These are phyloP conservation scores for Tenthredo scrophulariae DNA, from an alignment of 2,888 invertebrate species.

Conservation along the genomic window DNA sequence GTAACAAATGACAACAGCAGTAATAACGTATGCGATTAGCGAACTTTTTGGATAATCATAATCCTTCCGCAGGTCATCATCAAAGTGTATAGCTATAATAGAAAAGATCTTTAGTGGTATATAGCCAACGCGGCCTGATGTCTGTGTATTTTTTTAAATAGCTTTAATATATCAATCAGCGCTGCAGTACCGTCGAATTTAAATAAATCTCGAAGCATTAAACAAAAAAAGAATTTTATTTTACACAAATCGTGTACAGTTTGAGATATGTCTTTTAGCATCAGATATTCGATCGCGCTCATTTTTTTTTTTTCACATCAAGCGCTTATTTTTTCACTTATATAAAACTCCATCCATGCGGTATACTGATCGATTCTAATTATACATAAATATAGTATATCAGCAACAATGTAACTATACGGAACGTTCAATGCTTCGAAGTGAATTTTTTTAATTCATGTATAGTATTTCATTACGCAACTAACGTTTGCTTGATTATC, in stretches of 20 bases:
- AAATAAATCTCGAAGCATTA: not conserved
- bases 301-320: too few species aligned
- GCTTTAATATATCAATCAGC: not conserved
- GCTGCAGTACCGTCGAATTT: not conserved
- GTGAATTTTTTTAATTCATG: not conserved
- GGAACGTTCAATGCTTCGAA: not conserved
- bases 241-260: not conserved
- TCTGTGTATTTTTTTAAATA: constrained; percentile 13
- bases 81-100: not conserved
- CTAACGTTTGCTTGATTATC: not conserved
- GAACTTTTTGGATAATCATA: not conserved
- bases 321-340: not conserved
- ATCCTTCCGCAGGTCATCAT: not conserved
- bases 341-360: not conserved
- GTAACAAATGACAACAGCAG: not conserved
- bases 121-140: not conserved
- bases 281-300: not conserved
- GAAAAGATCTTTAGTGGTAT: not conserved
- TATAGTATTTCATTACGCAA: not conserved
- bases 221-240: not conserved
- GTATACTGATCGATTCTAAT: not conserved
- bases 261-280: not conserved
- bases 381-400: not conserved
- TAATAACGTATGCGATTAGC: not conserved
- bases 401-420: too few species aligned